Evolutionary conservation across 2,113 vertebrate species (phyloP), one percentile per base, ranked within the genome.

Genomic region (Solea senegalensis): DNA sequence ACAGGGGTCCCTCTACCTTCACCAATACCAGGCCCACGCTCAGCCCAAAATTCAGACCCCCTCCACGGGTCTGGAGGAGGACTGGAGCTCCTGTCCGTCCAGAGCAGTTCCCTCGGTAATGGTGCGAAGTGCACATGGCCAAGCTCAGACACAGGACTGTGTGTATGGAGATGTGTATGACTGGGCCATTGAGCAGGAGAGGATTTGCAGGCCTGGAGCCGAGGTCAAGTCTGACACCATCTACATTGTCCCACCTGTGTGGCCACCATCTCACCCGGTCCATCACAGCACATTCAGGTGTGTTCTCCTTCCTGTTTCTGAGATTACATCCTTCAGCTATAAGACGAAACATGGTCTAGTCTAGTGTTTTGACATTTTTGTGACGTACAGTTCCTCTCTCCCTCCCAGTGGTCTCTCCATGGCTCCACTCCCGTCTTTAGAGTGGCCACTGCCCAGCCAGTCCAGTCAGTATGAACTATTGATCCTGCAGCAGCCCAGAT

Each of bases 401-500:
- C 59, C 61, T 44, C 15, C 49, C 63, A 88, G 61, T 87, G 95
- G 95, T 45, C 83, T 96, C 55, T 88, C 96, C 0, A 87, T 96
- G 71, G 85, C 95, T 8, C 94, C 96, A 0, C 93, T 97, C 0
- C 96, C 96, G 0, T 93, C 95, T 0, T 93, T 98, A 0, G 98
- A 99, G 83, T 96, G 96, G 95, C 86, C 93, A 0, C 90, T 97
- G n/a, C 91, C 93, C 86, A 95, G 87, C 81, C 92, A 94, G 85
- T 89, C 91, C 0, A 93, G 91, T 16, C 94, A 95, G 28, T 98
- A 96, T 0, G 95, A 97, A 85, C 93, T 99, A 15, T 81, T 91
- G 9, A 95, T 99, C 2, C 95, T 96, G 70, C 94, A 97, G 2
- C 96, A 99, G 81, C 97, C 98, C 8, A 96, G 95, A 78, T 95